Base-by-base conservation (phyloP, 2,888 invertebrate genomes). In the Leucoptera coffeella region DNA sequence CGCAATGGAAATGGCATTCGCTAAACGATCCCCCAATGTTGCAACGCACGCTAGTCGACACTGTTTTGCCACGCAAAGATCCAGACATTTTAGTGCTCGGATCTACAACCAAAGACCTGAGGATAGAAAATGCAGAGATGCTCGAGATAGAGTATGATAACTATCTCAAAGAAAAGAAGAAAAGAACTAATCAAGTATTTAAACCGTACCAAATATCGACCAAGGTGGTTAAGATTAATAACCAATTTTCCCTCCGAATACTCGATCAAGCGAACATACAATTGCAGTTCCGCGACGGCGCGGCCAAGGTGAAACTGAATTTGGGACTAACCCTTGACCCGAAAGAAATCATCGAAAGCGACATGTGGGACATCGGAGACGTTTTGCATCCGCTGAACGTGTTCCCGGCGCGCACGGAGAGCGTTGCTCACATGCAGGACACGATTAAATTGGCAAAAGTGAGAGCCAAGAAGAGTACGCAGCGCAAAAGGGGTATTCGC, bases 291-390 rank as follows among this genome's bases (percentile, higher is more conserved):
- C 47, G 60, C 35, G 65, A 67, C 30, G 62, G 64, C 2, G 40
- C 50, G 9, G 53, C 53, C 4, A 61, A 55, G 35, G 33, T 67
- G 15, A 65, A 64, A 40, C 32, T 64, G 14, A 67, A 69, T 32
- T 47, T 47, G 40, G 74, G 58, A 39, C 76, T 59, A 75, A 50
- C 46, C 41, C 50, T 60, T 47, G 73, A 57, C 49, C 73, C 56
- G 45, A 65, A 54, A 50, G 76, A 51, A 51, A 74, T 50, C 40
- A 64, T 48, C 35, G 73, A 55, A 47, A 75, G 53, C 1, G 37
- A 54, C 29, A 52, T 47, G 13, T 47, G 53, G n/a, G 54, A 57
- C 32, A 38, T 58, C 5, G 53, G 56, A 1, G 45, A 52, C 30
- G 54, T 58, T 13, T 43, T 48, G 3, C 49, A 40, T 28, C 47